These are phyloP conservation scores for Elysia crispata DNA, from an alignment of 2,888 invertebrate genomes.

Conservation along the genomic window DNA sequence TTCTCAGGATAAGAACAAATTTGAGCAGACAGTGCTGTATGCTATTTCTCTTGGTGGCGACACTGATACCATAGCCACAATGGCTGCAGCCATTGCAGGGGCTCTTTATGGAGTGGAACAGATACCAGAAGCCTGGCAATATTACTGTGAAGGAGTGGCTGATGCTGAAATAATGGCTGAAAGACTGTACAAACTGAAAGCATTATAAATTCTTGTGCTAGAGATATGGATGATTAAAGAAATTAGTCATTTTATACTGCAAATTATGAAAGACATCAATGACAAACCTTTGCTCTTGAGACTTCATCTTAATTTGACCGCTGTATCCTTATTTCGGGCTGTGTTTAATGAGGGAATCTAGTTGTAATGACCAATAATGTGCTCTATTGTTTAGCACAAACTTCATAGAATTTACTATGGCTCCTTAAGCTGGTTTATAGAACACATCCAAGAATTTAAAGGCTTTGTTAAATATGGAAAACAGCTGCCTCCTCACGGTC, in stretches of 20 bases:
- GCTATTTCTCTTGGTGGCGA: constrained; percentile 87
- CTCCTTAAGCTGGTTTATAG: too few relatives aligned
- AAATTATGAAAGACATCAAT: too few relatives aligned
- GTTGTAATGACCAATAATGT: too few relatives aligned
- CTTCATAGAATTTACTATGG: too few relatives aligned
- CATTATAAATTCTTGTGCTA: not conserved
- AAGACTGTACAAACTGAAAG: constrained; percentile 49
- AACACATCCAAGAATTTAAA: too few relatives aligned
- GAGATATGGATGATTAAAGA: too few relatives aligned
- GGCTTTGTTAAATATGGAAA: too few relatives aligned
- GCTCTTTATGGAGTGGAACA: constrained; percentile 82
- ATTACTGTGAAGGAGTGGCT: constrained; percentile 82
- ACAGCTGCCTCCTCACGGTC: too few relatives aligned
- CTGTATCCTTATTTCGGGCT: too few relatives aligned
- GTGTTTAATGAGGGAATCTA: too few relatives aligned
- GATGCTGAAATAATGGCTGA: constrained; percentile 81
- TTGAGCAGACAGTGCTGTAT: constrained; percentile 84
- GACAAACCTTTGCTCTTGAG: not conserved
- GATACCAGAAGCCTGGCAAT: constrained; percentile 80
- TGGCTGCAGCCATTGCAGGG: constrained; percentile 85
- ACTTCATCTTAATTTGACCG: not conserved
- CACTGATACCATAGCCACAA: constrained; percentile 87
- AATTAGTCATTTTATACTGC: too few relatives aligned
- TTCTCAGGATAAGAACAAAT: constrained; percentile 77
- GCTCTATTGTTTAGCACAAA: too few relatives aligned